These are phyloP conservation scores for Tetranychus urticae DNA, from an alignment of 1,140 invertebrate genomes.

Conservation along the genomic window DNA sequence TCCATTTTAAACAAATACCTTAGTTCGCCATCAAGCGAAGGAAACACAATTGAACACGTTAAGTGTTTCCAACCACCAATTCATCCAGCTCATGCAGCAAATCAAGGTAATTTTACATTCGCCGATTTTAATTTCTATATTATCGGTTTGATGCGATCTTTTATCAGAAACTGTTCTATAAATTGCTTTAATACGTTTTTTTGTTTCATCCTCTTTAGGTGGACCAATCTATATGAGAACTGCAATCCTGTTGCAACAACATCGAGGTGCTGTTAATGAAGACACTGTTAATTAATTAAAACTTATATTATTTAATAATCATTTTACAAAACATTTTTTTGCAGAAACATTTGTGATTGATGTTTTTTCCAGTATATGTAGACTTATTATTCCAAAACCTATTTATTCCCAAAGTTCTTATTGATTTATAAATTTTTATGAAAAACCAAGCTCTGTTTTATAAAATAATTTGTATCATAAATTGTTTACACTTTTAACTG, in stretches of 20 bases:
- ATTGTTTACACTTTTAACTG: too few species aligned
- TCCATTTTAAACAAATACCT: constrained; percentile 88
- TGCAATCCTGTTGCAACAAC: constrained; percentile 8
- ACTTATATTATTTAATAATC: too few species aligned
- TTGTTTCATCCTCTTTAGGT: background rate
- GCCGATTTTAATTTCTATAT: background rate
- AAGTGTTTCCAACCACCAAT: constrained; percentile 84
- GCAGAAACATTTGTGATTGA: too few species aligned
- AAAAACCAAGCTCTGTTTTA: too few species aligned
- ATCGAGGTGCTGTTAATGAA: background rate
- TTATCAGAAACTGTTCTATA: background rate
- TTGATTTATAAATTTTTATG: too few species aligned
- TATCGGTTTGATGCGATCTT: background rate
- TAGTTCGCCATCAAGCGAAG: constrained; percentile 35
- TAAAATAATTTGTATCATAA: too few species aligned
- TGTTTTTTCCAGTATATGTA: too few species aligned
- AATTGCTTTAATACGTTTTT: background rate
- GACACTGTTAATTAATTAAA: background rate
- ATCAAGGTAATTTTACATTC: background rate
- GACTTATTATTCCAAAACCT: too few species aligned
- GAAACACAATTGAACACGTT: constrained; percentile 79
- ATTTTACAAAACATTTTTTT: too few species aligned
- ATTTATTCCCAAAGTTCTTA: too few species aligned
- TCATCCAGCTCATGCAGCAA: constrained; percentile 27
- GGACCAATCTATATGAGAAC: constrained; percentile 11